Evolutionary conservation across 2,797 vertebrate genomes (phyloP), one percentile per base, ranked within the genome.

Genomic region (Lophius americanus): DNA sequence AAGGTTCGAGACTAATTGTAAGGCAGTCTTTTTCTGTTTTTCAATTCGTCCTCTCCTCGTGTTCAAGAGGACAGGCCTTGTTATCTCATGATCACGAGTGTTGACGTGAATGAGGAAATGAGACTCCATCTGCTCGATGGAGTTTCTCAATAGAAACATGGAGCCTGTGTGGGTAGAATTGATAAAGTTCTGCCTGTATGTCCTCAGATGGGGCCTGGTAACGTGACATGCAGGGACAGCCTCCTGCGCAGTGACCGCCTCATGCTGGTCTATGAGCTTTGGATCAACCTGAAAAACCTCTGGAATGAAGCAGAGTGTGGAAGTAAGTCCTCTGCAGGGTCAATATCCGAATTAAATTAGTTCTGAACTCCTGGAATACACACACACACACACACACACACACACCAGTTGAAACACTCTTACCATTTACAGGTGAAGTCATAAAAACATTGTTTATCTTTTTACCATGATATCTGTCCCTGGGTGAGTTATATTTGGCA

Each of bases 201-300:
- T 69, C 83, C 86, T 47, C 89, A 98, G 96, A 73, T 87, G 76
- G 91, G 91, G 63, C 92, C 96, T 0, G 92, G 92, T 41, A 96
- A 94, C 58, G 87, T 86, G 68, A 95, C 87, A 74, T 99, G 98
- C 91, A 91, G 89, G 68, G 93, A 92, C 84, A 95, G 91, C 78
- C 95, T 99, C 49, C 92, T 98, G 85, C 95, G 91, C 58, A 94
- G 95, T 8, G 96, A 98, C 56, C 93, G 96, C 50, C 88, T 98
- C 68, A 96, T 98, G 89, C 67, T 98, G 78, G 92, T 98, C 59
- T 89, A 90, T 69, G 80, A 86, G 51, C 90, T 98, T 12, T 93
- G 89, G 12, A 90, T 57, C 51, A 95, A 94, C 84, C 87, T 96
- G 85, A 48, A 92, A 0, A 81, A 86, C 1, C 91, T 96, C 2